Evolutionary conservation across 2,888 invertebrate species (phyloP).

Genomic region (Pilophorus perplexus): DNA sequence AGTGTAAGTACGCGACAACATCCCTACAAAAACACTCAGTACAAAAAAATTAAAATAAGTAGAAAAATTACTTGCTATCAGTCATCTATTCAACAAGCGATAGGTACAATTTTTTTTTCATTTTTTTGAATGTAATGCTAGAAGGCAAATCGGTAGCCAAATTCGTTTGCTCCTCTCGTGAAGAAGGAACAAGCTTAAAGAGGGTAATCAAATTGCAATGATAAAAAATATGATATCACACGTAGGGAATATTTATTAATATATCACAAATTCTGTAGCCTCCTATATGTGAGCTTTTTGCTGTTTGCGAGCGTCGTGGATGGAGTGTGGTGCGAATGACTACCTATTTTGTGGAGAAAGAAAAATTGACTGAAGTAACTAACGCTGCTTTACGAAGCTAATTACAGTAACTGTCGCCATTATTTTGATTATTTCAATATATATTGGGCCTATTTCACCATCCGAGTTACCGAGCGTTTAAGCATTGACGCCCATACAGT

Average conservation of each 20-base stretch:
- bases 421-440: too few relatives aligned
- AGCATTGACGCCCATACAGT: too few relatives aligned
- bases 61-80: slow-evolving; percentile 42
- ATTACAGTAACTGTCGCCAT: too few relatives aligned
- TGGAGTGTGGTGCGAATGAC: too few relatives aligned
- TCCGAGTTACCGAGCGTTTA: too few relatives aligned
- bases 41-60: slow-evolving; percentile 35
- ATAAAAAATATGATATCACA: slow-evolving; percentile 40
- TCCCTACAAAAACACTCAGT: slow-evolving; percentile 8
- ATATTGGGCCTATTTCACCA: too few relatives aligned
- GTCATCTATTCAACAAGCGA: slow-evolving; percentile 43
- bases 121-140: slow-evolving; percentile 42
- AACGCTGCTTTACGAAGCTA: too few relatives aligned
- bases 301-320: too few relatives aligned
- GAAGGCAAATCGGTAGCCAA: slow-evolving; percentile 46
- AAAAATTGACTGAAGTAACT: too few relatives aligned
- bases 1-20: slow-evolving; percentile 16
- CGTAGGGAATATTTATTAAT: slow-evolving; percentile 36
- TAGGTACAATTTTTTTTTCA: too few relatives aligned
- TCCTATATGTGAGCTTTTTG: too few relatives aligned
- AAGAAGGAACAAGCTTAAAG: slow-evolving; percentile 31
- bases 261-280: slow-evolving; percentile 30
- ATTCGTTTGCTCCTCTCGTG: slow-evolving; percentile 33
- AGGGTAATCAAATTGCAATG: slow-evolving; percentile 35
- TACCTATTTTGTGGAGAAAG: too few relatives aligned